Percentiles rank a stretch among this genome's conserved stretches.
Evolutionary conservation across 2,888 invertebrate species (phyloP).

Genomic region (Xestoiulus laeticollis): DNA sequence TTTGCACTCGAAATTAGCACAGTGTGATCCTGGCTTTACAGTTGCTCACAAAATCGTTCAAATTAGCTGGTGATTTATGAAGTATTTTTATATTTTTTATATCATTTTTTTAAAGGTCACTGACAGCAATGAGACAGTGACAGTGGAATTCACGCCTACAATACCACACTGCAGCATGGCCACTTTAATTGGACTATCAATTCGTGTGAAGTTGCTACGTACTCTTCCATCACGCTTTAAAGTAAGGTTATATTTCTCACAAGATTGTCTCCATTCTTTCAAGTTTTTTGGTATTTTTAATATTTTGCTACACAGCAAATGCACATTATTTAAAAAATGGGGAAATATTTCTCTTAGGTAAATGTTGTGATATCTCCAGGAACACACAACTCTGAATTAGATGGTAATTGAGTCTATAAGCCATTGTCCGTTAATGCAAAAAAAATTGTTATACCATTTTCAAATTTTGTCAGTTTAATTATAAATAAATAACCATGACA

Average conservation of each 20-base stretch:
- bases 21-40: too few species aligned
- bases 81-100: too few species aligned
- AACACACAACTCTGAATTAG: slow-evolving; percentile 87
- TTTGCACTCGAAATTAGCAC: too few species aligned
- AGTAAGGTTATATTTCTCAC: slow-evolving; percentile 57
- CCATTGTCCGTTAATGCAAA: too few species aligned
- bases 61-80: too few species aligned
- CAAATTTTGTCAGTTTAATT: too few species aligned
- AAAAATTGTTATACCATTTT: too few species aligned
- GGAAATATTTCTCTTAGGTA: slow-evolving; percentile 69
- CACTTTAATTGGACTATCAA: slow-evolving; percentile 90
- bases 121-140: slow-evolving; percentile 75
- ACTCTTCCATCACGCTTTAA: slow-evolving; percentile 76
- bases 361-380: slow-evolving; percentile 90
- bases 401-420: slow-evolving; percentile 62
- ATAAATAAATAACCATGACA: too few species aligned
- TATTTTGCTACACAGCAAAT: not conserved
- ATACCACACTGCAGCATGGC: slow-evolving; percentile 99
- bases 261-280: not conserved
- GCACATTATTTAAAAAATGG: not conserved
- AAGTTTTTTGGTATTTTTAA: not conserved
- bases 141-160: slow-evolving; percentile 92
- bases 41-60: too few species aligned
- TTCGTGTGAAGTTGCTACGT: slow-evolving; percentile 88
- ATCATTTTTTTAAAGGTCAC: slow-evolving; percentile 69